These are phyloP conservation scores for Sterrhoptilus dennistouni DNA, from an alignment of 2,113 vertebrate genomes.

Conservation along the genomic window DNA sequence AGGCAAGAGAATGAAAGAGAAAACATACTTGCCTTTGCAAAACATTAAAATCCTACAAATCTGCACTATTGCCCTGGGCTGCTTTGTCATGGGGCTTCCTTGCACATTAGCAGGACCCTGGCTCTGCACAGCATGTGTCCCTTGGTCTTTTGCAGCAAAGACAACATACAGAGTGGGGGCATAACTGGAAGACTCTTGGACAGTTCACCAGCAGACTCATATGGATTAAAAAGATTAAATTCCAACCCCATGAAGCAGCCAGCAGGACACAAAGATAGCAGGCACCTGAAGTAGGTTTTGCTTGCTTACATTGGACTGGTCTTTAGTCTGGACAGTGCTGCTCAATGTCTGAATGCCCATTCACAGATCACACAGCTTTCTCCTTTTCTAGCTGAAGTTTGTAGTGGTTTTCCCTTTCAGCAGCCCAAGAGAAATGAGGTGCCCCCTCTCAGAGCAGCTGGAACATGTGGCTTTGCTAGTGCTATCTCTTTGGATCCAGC, in stretches of 20 bases:
- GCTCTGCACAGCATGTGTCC: background rate
- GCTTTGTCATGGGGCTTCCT: background rate
- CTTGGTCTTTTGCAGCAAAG: background rate
- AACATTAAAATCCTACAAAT: background rate
- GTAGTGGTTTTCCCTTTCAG: background rate
- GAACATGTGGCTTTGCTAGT: background rate
- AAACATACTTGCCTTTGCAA: background rate
- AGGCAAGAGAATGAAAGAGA: background rate
- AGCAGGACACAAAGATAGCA: background rate
- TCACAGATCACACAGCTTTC: background rate
- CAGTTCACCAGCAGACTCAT: background rate
- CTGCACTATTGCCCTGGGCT: background rate
- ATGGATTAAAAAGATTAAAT: background rate
- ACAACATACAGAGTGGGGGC: background rate
- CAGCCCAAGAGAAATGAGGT: background rate
- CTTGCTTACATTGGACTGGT: background rate
- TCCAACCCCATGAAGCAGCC: background rate
- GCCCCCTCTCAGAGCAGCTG: background rate
- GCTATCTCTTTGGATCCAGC: background rate
- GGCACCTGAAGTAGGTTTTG: background rate
- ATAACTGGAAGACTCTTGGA: background rate
- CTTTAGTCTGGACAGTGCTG: background rate
- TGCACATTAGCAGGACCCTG: background rate
- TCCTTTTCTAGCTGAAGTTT: background rate
- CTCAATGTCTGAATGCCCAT: background rate